Base-by-base conservation (phyloP, 1,140 invertebrate species). In the Aphelinus atriplicis region DNA sequence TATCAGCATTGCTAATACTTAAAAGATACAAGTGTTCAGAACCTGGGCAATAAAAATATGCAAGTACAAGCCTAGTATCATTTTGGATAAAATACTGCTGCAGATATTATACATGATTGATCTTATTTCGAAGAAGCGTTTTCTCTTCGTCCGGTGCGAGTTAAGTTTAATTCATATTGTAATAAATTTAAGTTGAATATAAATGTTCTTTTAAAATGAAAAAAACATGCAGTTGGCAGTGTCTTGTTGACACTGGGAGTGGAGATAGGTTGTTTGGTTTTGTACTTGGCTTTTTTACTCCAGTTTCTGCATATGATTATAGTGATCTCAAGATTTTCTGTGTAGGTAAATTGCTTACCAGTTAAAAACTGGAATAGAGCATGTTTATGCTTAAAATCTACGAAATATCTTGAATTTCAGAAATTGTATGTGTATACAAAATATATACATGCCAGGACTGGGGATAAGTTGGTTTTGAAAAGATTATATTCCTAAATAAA, bases 401-500 rank as follows among this genome's bases (percentile, higher is more conserved):
- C 9, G 51, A 7, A 26, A 26, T 57, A 71, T 53, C 26, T 70
- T 45, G 42, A 69, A 53, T 70, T 9, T 58, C 6, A 51, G 63
- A 3, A 47, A 45, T 62, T 76, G 50, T 71, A 69, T 73, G 65
- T 63, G 43, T 66, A 56, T 66, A 76, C 55, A 71, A 48, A 74
- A 26, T 45, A 60, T 5, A 61, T 45, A 76, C 66, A 78, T 50
- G 55, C 75, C 73, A 73, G 70, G 68, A 77, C 73, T 74, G 74
- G 76, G 80, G 75, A 73, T 63, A 79, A 82, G 78, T 82, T 83
- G 80, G 75, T 84, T 83, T 84, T 84, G 71, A 81, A 80, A 79
- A 84, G 78, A 81, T 75, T 81, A 83, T 83, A 85, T 85, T 83
- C 80, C 78, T 83, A 81, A 85, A 85, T 85, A 85, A 84, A 84